Evolutionary conservation across 2,888 invertebrate genomes (phyloP), one percentile per base, ranked within the genome.

Genomic region (Caenorhabditis sp.): DNA sequence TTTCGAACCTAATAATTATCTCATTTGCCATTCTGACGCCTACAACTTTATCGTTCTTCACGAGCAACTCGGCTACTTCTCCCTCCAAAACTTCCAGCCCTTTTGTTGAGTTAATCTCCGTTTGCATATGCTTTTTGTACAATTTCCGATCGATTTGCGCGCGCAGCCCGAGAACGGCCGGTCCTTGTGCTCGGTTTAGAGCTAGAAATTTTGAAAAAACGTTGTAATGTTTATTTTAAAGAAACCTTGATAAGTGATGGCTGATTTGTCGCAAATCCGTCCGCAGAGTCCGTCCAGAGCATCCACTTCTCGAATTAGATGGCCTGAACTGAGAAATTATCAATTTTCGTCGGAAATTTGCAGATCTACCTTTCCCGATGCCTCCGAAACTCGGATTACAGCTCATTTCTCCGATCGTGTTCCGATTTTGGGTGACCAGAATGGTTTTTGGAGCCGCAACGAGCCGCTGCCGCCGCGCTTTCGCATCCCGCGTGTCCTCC

Each of bases 371-470:
- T 90, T 95, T 95, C 0, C 95, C 95, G 82, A 95, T 94, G 7
- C 95, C 95, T 26, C 95, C 95, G 90, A 95, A 95, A 0, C 95
- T 94, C 20, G 95, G 95, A 90, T 95, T 95, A 88, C 95, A 95
- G 0, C 83, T 82, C 95, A 95, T 95, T 90, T 94, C 95, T 27
- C 94, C 95, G 77, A 95, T 92, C 2, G 94, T 94, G 82, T 92
- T 92, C 83, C 93, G 92, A 87, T 94, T 95, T 85, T 95, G 95
- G 0, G 95, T 95, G 8, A 95, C 91, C 32, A 95, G 91, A 52
- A 95, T 89, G 0, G 95, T 95, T 55, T n/a, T 71, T 77, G 0
- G 93, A 93, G 8, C 94, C 94, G 93, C 94, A 94, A 86, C 95
- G 91, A 0, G 94, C 93, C 1, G 95, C 92, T 4, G 95, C 95